Base-by-base conservation (phyloP, 2,888 invertebrate species). In the Bembecia ichneumoniformis region DNA sequence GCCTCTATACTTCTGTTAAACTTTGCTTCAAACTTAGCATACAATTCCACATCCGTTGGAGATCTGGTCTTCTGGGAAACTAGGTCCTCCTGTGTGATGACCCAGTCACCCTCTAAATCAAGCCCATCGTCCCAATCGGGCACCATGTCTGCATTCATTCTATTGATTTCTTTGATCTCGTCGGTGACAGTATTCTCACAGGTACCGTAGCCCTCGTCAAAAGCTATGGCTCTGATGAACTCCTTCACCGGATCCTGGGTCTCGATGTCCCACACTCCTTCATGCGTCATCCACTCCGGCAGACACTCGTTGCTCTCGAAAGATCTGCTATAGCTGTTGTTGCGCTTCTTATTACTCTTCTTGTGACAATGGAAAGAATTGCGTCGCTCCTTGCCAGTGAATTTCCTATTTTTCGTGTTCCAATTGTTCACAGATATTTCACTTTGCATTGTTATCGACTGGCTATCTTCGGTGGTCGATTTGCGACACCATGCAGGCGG, bases 1-100 rank as follows among this genome's bases (percentile, higher is more conserved):
- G 92, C 91, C 71, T 92, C 91, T 55, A 92, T 87, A 68, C 89
- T 91, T 57, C 89, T 88, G 68, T 92, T 90, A 69, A 92, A 92
- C 74, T 92, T 92, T 5, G 92, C 91, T 65, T 90, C 88, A 61
- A 91, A 87, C 59, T 89, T 87, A 3, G 90, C 90, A 59, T 90
- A 88, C 50, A 87, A 74, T 63, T 89, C 86, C 58, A 83, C 82
- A 61, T 90, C 89, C 60, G 70, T 63, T 13, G 83, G 83, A 36
- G 77, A 67, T 50, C 68, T 69, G 11, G 66, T 72, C 52, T 72
- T 70, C 28, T 75, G 74, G 16, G 68, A 66, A 3, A 74, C 62
- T 47, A 51, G 49, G 13, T 35, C 47, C 15, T 77, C 77, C 17
- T 80, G 82, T 3, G 72, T 59, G 49, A 79, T 64, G 53, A 73